Evolutionary conservation across 2,797 vertebrate species (phyloP), one percentile per base, ranked within the genome.

Genomic region (Lepilemur septentrionalis): DNA sequence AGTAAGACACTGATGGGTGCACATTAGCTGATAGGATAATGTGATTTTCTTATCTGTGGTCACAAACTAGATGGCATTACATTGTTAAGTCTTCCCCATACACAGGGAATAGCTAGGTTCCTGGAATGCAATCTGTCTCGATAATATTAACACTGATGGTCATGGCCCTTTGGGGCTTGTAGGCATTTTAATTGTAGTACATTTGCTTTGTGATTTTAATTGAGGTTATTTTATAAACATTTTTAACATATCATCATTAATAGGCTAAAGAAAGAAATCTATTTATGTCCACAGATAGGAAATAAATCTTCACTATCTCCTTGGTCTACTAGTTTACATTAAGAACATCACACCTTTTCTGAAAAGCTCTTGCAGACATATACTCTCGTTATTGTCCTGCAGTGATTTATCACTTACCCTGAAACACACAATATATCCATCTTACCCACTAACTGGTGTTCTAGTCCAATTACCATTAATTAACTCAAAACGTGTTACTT

Each of bases 231-330:
- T 96, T 97, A 98, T 98, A 98, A 98, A 98, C 96, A 98, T 97
- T 98, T 98, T 98, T 98, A 98, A 98, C 96, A 96, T 94, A 97
- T 98, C 95, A 97, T 98, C 97, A 98, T 98, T 98, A 98, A 98
- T 98, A 98, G 97, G 91, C 97, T 97, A 97, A 98, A 93, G 97
- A 97, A 98, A 98, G 85, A 97, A 97, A 98, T 98, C 95, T 98
- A 94, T 98, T 98, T 98, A 95, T 98, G 96, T 91, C 98, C 97
- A 96, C 86, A 97, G 97, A 98, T 73, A 98, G 96, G 97, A 98
- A 98, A 98, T 98, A 98, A 98, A 98, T 98, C 98, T 98, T 98
- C 98, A 98, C 98, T 98, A 97, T 98, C 96, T 98, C 97, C 97
- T 98, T 98, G 97, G 98, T 98, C 98, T 96, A 95, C 97, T 97